Percentiles rank a stretch among this genome's conserved stretches.
phyloP scores from a whole-genome alignment of 2,888 invertebrate species.

The Eilema griseolum region DNA sequence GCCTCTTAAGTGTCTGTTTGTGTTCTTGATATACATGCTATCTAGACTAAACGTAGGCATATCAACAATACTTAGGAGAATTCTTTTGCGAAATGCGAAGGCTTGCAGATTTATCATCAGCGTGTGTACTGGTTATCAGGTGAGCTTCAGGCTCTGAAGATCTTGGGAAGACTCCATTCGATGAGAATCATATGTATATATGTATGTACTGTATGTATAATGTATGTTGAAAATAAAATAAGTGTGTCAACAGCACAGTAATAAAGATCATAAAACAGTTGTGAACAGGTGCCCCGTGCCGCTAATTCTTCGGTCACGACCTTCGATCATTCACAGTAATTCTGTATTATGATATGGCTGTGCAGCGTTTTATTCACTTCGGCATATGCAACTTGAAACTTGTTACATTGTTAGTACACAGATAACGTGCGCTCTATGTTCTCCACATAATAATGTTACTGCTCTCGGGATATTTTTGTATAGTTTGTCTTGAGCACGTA shows the following conservation, averaged over 20 bases:
- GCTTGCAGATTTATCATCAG: no score
- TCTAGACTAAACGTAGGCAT: no score
- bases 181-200: no score
- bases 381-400: slow-evolving; percentile 75
- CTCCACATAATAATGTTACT: slow-evolving; percentile 9
- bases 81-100: no score
- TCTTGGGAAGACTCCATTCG: no score
- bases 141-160: no score
- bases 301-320: slow-evolving; percentile 19
- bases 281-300: slow-evolving; percentile 22
- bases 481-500: no score
- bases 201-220: no score
- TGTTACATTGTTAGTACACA: slow-evolving; percentile 17
- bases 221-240: neutral
- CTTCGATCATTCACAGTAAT: slow-evolving; percentile 51
- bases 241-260: neutral
- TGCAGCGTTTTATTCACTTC: slow-evolving; percentile 70
- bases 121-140: no score
- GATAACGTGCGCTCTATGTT: slow-evolving; percentile 3
- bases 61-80: no score
- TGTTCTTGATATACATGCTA: no score
- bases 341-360: slow-evolving; percentile 58
- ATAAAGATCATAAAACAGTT: neutral
- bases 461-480: neutral
- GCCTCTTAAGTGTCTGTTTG: no score